Percentiles rank a stretch among this genome's conserved stretches.
phyloP scores from a whole-genome alignment of 2,113 vertebrate species.

The Platysternon megacephalum region DNA sequence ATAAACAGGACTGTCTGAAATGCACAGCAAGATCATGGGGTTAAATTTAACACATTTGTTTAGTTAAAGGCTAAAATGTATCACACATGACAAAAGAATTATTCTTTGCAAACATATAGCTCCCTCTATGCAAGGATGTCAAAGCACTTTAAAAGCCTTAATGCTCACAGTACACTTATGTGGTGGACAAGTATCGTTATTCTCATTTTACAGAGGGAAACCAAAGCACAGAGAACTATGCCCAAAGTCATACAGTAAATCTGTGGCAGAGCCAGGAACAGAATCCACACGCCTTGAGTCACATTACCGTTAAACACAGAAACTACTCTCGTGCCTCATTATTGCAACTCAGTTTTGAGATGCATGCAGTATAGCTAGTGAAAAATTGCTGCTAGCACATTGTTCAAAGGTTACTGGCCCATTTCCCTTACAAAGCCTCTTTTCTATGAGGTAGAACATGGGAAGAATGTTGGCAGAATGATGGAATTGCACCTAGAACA shows the following conservation, averaged over 20 bases:
- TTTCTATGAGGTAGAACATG: not conserved
- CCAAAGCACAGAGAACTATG: not conserved
- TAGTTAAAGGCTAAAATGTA: not conserved
- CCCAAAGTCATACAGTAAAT: not conserved
- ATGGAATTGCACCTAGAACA: not conserved
- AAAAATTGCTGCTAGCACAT: conserved; percentile 49
- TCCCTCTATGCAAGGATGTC: conserved; percentile 29
- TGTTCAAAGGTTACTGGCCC: fast-evolving
- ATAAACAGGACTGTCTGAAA: not conserved
- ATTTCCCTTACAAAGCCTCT: not conserved
- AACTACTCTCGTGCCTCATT: not conserved
- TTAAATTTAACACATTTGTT: conserved; percentile 7
- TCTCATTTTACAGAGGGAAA: conserved; percentile 17
- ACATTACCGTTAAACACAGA: not conserved
- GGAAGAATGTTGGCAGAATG: not conserved
- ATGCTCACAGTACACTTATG: fast-evolving
- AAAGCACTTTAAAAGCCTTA: not conserved
- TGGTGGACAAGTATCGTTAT: not conserved
- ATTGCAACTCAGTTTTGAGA: not conserved
- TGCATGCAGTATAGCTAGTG: conserved; percentile 58
- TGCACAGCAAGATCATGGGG: not conserved
- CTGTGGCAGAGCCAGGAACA: conserved; percentile 16
- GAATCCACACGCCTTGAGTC: not conserved
- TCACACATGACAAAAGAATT: not conserved
- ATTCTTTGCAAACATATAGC: conserved; percentile 36